phyloP scores from a whole-genome alignment of 2,888 invertebrate species.

The Lysandra bellargus region DNA sequence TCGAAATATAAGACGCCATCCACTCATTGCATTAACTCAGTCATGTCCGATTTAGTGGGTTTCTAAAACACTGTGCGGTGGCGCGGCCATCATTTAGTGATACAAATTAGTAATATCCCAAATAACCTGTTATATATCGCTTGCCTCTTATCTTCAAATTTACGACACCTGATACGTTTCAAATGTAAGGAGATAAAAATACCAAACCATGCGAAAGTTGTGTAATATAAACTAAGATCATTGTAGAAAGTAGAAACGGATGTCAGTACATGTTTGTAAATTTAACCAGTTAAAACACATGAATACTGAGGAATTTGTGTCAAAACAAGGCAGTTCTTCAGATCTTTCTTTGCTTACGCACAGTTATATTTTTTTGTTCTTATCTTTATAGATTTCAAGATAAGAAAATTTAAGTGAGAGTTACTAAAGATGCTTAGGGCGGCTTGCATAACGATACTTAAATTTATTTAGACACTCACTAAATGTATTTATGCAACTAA shows the following conservation, averaged over 20 bases:
- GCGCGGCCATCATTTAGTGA: background rate
- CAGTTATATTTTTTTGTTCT: background rate
- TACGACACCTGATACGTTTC: background rate
- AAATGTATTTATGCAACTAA: too few species aligned
- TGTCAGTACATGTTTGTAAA: conserved; percentile 10
- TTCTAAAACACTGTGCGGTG: too few species aligned
- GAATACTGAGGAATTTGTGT: background rate
- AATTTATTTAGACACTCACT: too few species aligned
- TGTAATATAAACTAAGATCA: background rate
- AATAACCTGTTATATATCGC: background rate
- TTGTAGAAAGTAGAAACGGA: conserved; percentile 12
- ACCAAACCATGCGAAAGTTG: background rate
- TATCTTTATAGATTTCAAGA: background rate
- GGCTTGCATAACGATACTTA: too few species aligned
- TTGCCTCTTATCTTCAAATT: background rate
- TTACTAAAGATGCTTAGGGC: too few species aligned
- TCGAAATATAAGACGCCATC: too few species aligned
- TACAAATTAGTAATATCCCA: background rate
- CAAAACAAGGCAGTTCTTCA: background rate
- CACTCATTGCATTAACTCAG: too few species aligned
- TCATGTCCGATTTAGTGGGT: too few species aligned
- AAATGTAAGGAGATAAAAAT: conserved; percentile 7
- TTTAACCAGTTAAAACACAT: conserved; percentile 16
- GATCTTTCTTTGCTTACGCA: background rate
- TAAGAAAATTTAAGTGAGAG: too few species aligned